Evolutionary conservation across 2,888 invertebrate species (phyloP).

Genomic region (Agonum fuliginosum): DNA sequence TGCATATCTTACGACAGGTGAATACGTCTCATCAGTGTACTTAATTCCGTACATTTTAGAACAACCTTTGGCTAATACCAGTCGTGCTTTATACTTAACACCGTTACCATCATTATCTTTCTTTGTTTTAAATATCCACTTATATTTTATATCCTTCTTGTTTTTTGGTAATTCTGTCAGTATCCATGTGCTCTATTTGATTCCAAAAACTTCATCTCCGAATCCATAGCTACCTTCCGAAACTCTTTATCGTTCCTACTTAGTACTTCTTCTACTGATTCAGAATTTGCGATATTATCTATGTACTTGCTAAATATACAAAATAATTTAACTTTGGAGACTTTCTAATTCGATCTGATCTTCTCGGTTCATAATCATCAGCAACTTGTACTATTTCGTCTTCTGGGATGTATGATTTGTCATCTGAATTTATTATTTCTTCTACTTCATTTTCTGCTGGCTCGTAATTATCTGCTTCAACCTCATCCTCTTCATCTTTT

Average conservation of each 20-base stretch:
- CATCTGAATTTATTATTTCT: background rate
- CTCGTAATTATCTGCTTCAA: background rate
- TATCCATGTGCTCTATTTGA: slow-evolving; percentile 5
- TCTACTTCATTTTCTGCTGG: background rate
- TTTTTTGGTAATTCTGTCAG: slow-evolving; percentile 15
- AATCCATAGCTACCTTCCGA: slow-evolving; percentile 5
- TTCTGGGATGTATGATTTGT: slow-evolving; percentile 5
- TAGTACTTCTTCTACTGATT: background rate
- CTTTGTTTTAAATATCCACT: slow-evolving; percentile 20
- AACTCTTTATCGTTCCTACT: background rate
- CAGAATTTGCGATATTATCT: background rate
- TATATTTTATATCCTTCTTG: slow-evolving; percentile 1
- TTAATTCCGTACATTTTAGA: background rate
- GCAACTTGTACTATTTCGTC: background rate
- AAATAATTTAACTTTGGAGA: background rate
- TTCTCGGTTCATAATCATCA: background rate
- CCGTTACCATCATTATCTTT: background rate
- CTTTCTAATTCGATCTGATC: slow-evolving; percentile 1
- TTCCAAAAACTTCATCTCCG: slow-evolving; percentile 5
- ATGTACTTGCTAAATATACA: slow-evolving; percentile 2
- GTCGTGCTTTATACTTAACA: background rate
- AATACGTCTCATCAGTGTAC: slow-evolving; percentile 4
- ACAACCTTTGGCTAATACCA: slow-evolving; percentile 5
- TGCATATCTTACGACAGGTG: slow-evolving; percentile 3
- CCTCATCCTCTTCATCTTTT: slow-evolving; percentile 5